These are phyloP conservation scores for Psophia crepitans DNA, from an alignment of 2,113 vertebrate genomes.

Conservation along the genomic window DNA sequence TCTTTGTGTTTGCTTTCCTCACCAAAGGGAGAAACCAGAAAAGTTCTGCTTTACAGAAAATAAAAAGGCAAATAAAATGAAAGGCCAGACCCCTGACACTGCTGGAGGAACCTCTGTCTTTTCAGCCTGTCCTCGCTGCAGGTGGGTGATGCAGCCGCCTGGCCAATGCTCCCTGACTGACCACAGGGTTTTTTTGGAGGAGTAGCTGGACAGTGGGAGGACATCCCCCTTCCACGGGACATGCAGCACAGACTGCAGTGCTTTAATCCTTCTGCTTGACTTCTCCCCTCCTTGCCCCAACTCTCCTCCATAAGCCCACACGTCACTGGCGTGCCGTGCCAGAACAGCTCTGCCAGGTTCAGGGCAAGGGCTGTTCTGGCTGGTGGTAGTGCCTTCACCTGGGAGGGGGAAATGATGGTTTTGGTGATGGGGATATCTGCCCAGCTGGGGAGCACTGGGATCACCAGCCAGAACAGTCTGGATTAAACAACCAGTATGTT, in stretches of 20 bases:
- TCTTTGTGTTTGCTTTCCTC: neutral
- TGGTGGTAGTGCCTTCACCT: neutral
- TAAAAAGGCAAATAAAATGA: neutral
- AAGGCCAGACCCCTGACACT: neutral
- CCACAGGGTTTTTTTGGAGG: too few species aligned
- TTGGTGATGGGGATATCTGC: neutral
- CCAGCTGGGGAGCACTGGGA: neutral
- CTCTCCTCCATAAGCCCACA: fast-evolving
- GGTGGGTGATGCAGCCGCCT: neutral
- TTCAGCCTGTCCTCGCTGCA: neutral
- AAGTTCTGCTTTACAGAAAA: neutral
- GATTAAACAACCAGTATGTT: neutral
- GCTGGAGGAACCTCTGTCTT: neutral
- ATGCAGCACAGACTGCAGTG: fast-evolving
- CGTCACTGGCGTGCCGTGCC: fast-evolving
- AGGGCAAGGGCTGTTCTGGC: fast-evolving
- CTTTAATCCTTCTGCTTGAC: neutral
- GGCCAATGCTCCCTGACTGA: neutral
- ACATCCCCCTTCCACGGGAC: fast-evolving
- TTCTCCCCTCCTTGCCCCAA: neutral
- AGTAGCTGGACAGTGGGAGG: too few species aligned
- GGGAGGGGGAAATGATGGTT: neutral
- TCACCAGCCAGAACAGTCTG: neutral
- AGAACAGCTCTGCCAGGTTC: neutral
- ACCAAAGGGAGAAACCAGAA: neutral